These are phyloP conservation scores for Microchirus variegatus DNA, from an alignment of 2,797 vertebrate species.

Conservation along the genomic window DNA sequence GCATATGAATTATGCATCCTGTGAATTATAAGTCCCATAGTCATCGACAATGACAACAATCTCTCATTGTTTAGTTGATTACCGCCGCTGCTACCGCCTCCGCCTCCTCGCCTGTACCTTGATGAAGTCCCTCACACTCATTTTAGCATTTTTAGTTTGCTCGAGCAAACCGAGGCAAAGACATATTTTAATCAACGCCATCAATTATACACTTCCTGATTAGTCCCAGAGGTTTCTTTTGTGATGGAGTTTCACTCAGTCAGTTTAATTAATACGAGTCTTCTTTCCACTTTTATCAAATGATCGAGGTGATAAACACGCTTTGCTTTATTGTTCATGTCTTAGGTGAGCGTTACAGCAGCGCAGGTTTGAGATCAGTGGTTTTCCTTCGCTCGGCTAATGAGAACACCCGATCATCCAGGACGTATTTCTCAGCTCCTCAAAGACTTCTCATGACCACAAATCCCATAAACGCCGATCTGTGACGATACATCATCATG, in stretches of 20 bases:
- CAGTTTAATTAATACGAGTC: slow-evolving; percentile 9
- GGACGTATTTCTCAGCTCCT: slow-evolving; percentile 5
- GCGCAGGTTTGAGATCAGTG: not conserved
- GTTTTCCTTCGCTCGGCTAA: slow-evolving; percentile 1
- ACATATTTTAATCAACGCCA: slow-evolving; percentile 32
- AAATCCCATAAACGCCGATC: slow-evolving; percentile 17
- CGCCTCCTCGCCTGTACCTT: slow-evolving; percentile 15
- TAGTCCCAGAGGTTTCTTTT: not conserved
- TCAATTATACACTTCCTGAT: slow-evolving; percentile 19
- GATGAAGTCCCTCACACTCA: slow-evolving; percentile 11
- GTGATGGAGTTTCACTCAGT: slow-evolving; percentile 1
- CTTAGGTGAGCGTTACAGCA: not conserved
- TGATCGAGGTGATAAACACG: slow-evolving; percentile 14
- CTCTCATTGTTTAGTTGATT: slow-evolving; percentile 44
- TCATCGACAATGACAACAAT: slow-evolving; percentile 34
- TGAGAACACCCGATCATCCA: slow-evolving; percentile 4
- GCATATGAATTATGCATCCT: slow-evolving; percentile 51
- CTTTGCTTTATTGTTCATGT: slow-evolving; percentile 7
- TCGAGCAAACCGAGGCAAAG: slow-evolving; percentile 17
- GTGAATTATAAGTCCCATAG: slow-evolving; percentile 36
- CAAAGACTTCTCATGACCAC: not conserved
- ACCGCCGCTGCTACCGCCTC: slow-evolving; percentile 21
- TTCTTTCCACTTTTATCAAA: not conserved
- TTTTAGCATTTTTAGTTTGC: slow-evolving; percentile 30
- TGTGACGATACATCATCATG: slow-evolving; percentile 2